Evolutionary conservation across 2,113 vertebrate species (phyloP).

Genomic region (Vulpes vulpes): DNA sequence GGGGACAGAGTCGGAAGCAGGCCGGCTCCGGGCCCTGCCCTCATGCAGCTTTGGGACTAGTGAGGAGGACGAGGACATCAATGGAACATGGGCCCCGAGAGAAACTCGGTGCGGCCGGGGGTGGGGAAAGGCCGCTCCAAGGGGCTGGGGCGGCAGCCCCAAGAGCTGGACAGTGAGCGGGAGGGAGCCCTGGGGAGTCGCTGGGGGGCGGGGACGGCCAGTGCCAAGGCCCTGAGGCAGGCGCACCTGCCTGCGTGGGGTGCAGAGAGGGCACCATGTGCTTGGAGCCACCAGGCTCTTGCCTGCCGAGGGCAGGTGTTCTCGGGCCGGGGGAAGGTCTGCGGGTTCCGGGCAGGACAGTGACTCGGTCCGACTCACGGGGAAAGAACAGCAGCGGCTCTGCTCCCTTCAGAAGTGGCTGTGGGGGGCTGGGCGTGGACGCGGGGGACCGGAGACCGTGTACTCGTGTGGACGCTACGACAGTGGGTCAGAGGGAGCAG

Average conservation of each 20-base stretch:
- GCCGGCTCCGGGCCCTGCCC: neutral
- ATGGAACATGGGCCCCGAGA: neutral
- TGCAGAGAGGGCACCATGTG: neutral
- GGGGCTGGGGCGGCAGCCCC: too few species aligned
- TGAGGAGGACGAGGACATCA: neutral
- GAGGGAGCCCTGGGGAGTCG: too few species aligned
- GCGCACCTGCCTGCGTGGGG: accelerated
- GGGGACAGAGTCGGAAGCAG: neutral
- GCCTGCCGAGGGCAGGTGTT: neutral
- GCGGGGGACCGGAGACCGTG: neutral
- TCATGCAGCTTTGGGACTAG: neutral
- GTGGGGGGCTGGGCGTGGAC: neutral
- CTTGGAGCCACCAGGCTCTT: neutral
- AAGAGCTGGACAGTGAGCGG: neutral
- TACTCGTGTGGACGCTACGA: neutral
- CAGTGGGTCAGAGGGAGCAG: neutral
- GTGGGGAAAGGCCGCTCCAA: too few species aligned
- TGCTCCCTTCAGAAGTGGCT: neutral
- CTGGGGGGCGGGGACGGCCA: too few species aligned
- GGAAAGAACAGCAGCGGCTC: neutral
- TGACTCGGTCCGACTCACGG: neutral
- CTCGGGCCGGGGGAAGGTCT: neutral
- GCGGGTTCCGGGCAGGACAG: neutral
- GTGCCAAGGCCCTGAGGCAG: neutral
- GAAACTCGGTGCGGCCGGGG: neutral